phyloP scores from a whole-genome alignment of 2,888 invertebrate species.

The Cinara cedri region DNA sequence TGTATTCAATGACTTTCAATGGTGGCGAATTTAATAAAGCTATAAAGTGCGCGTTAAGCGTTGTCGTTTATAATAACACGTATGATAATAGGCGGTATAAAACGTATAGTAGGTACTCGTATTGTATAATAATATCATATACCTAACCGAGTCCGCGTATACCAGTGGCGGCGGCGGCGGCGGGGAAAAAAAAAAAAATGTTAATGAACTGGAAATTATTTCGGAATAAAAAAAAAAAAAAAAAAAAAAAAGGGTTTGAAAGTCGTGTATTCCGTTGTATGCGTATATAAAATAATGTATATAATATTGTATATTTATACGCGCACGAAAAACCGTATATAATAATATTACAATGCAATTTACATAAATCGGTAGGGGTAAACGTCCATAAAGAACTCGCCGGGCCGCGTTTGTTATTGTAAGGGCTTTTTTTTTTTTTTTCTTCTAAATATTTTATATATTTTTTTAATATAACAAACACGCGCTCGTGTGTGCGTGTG shows the following conservation, averaged over 20 bases:
- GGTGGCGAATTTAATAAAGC: conserved; percentile 47
- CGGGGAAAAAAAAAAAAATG: conserved; percentile 45
- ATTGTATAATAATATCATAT: background rate
- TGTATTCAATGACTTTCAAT: conserved; percentile 54
- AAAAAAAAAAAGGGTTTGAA: conserved; percentile 53
- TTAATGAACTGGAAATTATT: conserved; percentile 56
- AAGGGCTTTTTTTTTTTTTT: conserved; percentile 37
- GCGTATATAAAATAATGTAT: too few relatives aligned
- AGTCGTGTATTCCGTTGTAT: conserved; percentile 15
- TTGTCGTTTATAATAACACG: background rate
- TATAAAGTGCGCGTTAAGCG: conserved; percentile 46
- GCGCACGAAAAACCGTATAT: conserved; percentile 4
- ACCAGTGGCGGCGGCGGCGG: background rate
- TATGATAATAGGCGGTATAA: too few relatives aligned
- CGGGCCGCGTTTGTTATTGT: conserved; percentile 19
- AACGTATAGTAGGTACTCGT: background rate
- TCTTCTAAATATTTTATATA: background rate
- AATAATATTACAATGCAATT: background rate
- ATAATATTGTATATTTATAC: too few relatives aligned
- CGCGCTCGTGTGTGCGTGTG: too few relatives aligned
- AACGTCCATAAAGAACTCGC: conserved; percentile 42
- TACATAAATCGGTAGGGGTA: conserved; percentile 55
- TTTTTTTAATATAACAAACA: background rate
- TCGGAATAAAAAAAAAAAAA: too few relatives aligned
- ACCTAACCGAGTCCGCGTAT: background rate